phyloP scores from a whole-genome alignment of 2,113 vertebrate genomes.

The Chunga burmeisteri region DNA sequence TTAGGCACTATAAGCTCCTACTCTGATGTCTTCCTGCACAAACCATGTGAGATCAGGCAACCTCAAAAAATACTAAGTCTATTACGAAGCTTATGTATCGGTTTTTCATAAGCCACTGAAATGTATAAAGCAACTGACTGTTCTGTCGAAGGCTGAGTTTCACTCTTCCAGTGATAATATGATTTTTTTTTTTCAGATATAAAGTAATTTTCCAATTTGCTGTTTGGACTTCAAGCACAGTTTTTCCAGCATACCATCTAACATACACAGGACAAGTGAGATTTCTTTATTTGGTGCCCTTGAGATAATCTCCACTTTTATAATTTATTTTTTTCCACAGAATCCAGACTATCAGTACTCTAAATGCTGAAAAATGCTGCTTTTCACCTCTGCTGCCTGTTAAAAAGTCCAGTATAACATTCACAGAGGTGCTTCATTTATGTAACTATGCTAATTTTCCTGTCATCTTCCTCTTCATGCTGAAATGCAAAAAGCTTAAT shows the following conservation, averaged over 20 bases:
- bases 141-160: neutral
- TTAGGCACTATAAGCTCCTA: neutral
- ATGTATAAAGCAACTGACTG: neutral
- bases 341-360: neutral
- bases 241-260: neutral
- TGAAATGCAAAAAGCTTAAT: conserved; percentile 41
- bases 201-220: neutral
- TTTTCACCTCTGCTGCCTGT: neutral
- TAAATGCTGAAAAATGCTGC: neutral
- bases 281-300: neutral
- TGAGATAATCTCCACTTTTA: neutral
- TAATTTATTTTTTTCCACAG: neutral
- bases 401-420: neutral
- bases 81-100: conserved; percentile 10
- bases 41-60: neutral
- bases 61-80: conserved; percentile 1
- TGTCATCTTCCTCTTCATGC: neutral
- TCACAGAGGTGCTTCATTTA: neutral
- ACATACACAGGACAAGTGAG: neutral
- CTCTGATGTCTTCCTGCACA: neutral
- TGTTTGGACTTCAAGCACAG: neutral
- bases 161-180: neutral
- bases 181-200: neutral
- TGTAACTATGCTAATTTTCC: conserved; percentile 18
- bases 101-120: conserved; percentile 29